Evolutionary conservation across 2,797 vertebrate species (phyloP), one percentile per base, ranked within the genome.

Genomic region (Sebastes goodei): DNA sequence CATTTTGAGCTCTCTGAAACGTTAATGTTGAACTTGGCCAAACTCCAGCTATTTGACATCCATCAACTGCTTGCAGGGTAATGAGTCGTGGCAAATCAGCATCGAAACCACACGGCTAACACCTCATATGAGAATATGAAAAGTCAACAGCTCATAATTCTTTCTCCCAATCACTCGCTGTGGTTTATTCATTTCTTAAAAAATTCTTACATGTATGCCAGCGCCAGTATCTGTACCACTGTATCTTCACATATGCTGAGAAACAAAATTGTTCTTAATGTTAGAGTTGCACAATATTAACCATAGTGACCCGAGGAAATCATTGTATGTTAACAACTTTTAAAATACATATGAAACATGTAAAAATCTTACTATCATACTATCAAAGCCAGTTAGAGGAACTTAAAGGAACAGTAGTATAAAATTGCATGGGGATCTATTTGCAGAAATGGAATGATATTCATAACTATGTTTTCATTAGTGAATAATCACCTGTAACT

Each of bases 1-100:
- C 21, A 70, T 72, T 2, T 20, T 3, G 17, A 14, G n/a, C n/a
- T 59, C 33, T 68, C 29, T 62, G 33, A 14, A 9, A 71, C 5
- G 20, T 74, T 57, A 27, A 62, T 74, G 71, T 72, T 73, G 63
- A 73, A 68, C 68, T 71, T 64, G 62, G 62, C 63, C 66, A 68
- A 64, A 20, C 10, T 76, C 25, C 12, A 4, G 11, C 66, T 67
- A 42, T 46, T 25, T 61, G 33, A 38, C 21, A 25, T 69, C 64
- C 46, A 70, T 66, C 60, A 61, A 30, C 68, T 29, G 11, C 29
- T 69, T 29, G 35, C 46, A 71, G 64, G 60, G 33, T 82, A 71
- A 56, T 74, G 65, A 80, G 53, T 71, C 42, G 14, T 63, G 67
- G n/a, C 14, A 65, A 73, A 73, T 70, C 69, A 33, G 64, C 53